Base-by-base conservation (phyloP, 2,888 invertebrate species). In the Agonopterix heracliana region DNA sequence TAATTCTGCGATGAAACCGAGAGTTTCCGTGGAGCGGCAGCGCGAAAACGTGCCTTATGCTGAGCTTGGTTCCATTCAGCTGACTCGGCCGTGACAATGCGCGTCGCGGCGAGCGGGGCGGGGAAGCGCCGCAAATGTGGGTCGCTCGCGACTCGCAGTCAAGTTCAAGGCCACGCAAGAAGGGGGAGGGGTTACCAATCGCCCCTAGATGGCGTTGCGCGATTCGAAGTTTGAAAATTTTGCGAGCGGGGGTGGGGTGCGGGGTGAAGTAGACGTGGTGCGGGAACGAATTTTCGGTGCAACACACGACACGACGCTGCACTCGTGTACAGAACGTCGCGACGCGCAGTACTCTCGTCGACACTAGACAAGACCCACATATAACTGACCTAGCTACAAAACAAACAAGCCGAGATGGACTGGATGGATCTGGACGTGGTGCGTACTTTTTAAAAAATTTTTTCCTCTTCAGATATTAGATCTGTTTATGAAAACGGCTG, bases 361-460 rank as follows among this genome's bases (percentile, higher is more conserved):
- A 11, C 77, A 71, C 43, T 47, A 47, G 46, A 12, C 69, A 72
- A 74, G 69, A 72, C 66, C 72, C 71, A 72, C 71, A 78, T 69
- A 73, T 61, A 61, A 77, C 66, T 73, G 73, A 78, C 73, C 76
- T 72, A 77, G 70, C 69, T 64, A 66, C 61, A 73, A 66, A 73
- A 69, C 64, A 66, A 46, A 70, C 66, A 67, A 67, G 72, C 66
- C 77, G 72, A 73, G 70, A 88, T 87, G 87, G 87, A 88, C 77
- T 87, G 87, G 87, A 86, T 88, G 83, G 86, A 85, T 69, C 76
- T 81, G 79, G 81, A 88, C 63, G 82, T 88, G 82, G 87, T 88
- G 65, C 74, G 87, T 87, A 81, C 63, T 51, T 53, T 71, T 66
- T 57, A 54, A 57, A 56, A 57, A 56, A 46, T 35, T 49, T 47